Percentiles rank a stretch among this genome's conserved stretches.
phyloP scores from a whole-genome alignment of 1,140 invertebrate genomes.

The Aphidius gifuensis region DNA sequence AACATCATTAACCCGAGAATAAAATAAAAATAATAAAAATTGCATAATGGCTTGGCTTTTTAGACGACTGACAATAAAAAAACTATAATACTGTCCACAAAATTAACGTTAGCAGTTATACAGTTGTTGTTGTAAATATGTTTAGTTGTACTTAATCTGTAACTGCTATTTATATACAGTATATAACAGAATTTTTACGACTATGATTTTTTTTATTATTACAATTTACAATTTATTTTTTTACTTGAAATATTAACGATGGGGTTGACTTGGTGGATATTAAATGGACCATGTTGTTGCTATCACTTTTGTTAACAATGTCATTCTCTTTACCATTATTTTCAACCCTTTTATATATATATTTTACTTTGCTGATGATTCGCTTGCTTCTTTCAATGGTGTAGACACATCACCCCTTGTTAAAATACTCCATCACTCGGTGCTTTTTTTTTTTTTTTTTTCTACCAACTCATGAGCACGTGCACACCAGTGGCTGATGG shows the following conservation, averaged over 20 bases:
- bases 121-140: constrained; percentile 42
- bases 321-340: not conserved
- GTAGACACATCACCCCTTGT: not conserved
- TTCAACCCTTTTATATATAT: not conserved
- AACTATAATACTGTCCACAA: not conserved
- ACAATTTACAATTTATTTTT: not conserved
- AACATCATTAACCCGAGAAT: no score
- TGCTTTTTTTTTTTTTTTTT: constrained; percentile 12
- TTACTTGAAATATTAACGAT: not conserved
- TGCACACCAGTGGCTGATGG: not conserved
- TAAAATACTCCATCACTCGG: constrained; percentile 14
- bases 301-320: constrained; percentile 9
- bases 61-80: no score
- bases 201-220: constrained; percentile 12
- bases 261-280: not conserved
- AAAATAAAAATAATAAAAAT: no score
- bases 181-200: constrained; percentile 32
- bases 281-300: constrained; percentile 18
- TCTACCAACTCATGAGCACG: not conserved
- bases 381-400: not conserved
- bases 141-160: constrained; percentile 43
- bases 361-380: constrained; percentile 5
- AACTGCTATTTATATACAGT: no score
- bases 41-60: no score
- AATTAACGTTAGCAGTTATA: constrained; percentile 33